Evolutionary conservation across 1,140 invertebrate genomes (phyloP).

Genomic region (Acarapis woodi): DNA sequence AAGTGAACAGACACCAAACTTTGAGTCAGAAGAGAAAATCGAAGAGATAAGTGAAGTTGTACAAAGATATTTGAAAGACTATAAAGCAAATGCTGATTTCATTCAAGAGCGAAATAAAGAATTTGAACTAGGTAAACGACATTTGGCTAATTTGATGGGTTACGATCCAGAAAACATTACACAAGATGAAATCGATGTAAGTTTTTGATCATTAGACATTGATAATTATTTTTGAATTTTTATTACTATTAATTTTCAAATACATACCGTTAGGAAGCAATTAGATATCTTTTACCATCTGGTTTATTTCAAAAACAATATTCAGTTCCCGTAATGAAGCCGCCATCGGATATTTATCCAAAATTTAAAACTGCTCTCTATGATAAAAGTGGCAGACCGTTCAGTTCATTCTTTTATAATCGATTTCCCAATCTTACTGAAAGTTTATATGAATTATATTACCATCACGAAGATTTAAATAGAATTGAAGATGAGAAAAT

Average conservation of each 20-base stretch:
- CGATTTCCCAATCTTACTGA: conserved; percentile 48
- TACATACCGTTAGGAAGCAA: conserved; percentile 30
- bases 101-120: conserved; percentile 47
- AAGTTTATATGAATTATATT: conserved; percentile 25
- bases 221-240: too few relatives aligned
- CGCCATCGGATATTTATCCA: conserved; percentile 56
- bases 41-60: conserved; percentile 41
- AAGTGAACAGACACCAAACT: too few relatives aligned
- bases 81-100: conserved; percentile 47
- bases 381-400: conserved; percentile 53
- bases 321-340: conserved; percentile 52
- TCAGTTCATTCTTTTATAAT: conserved; percentile 68
- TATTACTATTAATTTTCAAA: not conserved
- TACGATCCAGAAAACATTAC: conserved; percentile 55
- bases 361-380: conserved; percentile 40
- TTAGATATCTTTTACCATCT: conserved; percentile 70
- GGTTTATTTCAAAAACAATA: conserved; percentile 44
- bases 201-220: conserved; percentile 8
- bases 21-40: too few relatives aligned
- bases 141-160: conserved; percentile 97
- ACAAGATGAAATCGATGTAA: conserved; percentile 57
- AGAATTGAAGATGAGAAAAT: conserved; percentile 34
- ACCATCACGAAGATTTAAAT: conserved; percentile 31
- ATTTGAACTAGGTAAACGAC: conserved; percentile 65
- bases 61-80: conserved; percentile 50